Conservation (phyloP, 1,140 invertebrate species). For the Tetramorium parvispinum region DNA sequence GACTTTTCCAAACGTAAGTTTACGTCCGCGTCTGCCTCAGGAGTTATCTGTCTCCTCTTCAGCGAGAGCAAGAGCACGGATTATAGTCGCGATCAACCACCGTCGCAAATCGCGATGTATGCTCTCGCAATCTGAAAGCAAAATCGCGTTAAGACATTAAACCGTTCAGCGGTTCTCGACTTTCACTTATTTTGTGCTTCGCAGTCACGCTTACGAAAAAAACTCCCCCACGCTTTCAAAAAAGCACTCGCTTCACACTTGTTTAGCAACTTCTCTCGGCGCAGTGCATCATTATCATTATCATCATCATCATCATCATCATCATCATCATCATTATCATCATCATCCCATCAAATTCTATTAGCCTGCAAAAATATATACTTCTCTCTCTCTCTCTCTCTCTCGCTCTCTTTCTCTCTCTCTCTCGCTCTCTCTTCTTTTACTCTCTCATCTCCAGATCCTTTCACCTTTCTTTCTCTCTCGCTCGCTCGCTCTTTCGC, state of each 20-base stretch:
- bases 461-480: conserved; percentile 31
- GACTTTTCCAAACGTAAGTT: conserved; percentile 43
- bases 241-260: conserved; percentile 47
- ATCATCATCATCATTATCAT: conserved; percentile 39
- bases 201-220: conserved; percentile 32
- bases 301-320: conserved; percentile 40
- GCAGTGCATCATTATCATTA: conserved; percentile 38
- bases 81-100: conserved; percentile 18
- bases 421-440: conserved; percentile 26
- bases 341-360: conserved; percentile 40
- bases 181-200: conserved; percentile 15
- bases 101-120: conserved; percentile 19
- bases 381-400: conserved; percentile 2
- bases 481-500: conserved; percentile 50
- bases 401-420: background rate
- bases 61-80: conserved; percentile 32
- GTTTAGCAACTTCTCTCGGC: conserved; percentile 28
- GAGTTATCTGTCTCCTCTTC: conserved; percentile 14
- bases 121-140: conserved; percentile 62
- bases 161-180: background rate
- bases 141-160: conserved; percentile 44
- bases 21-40: conserved; percentile 34
- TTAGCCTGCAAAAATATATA: conserved; percentile 47
- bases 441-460: conserved; percentile 36
- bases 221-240: conserved; percentile 42